phyloP scores from a whole-genome alignment of 64 coral and sea anemone genomes.

The Catalaphyllia jardinei region DNA sequence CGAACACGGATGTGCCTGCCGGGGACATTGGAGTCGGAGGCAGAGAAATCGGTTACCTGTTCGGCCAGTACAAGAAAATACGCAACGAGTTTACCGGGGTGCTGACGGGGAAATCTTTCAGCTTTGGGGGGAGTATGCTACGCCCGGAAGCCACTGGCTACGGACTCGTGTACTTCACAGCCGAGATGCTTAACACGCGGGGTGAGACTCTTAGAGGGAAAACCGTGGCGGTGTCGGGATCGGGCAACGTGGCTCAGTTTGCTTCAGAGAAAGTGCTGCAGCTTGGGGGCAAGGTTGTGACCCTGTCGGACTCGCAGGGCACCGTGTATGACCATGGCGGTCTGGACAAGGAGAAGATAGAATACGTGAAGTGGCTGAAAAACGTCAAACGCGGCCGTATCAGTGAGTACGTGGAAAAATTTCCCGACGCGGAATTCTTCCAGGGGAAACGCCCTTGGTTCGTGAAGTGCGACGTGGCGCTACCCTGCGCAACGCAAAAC shows the following conservation, averaged over 20 bases:
- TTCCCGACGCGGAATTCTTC: constrained; percentile 70
- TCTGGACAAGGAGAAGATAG: constrained; percentile 82
- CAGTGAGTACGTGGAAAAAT: constrained; percentile 73
- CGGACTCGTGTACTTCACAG: constrained; percentile 90
- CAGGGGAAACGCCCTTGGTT: constrained; percentile 84
- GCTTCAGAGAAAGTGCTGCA: constrained; percentile 80
- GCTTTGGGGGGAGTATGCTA: constrained; percentile 82
- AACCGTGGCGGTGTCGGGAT: constrained; percentile 75
- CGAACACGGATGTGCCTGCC: constrained; percentile 89
- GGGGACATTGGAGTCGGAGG: constrained; percentile 91
- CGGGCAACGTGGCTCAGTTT: constrained; percentile 91
- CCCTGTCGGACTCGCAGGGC: constrained; percentile 83
- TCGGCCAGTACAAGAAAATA: constrained; percentile 94
- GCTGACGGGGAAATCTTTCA: constrained; percentile 72
- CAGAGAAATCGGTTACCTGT: constrained; percentile 96
- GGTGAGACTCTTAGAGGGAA: constrained; percentile 84
- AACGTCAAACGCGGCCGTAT: constrained; percentile 87
- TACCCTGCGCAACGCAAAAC: constrained; percentile 93
- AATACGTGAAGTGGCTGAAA: constrained; percentile 74
- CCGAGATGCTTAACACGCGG: constrained; percentile 85
- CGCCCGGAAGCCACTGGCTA: constrained; percentile 92
- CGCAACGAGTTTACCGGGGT: constrained; percentile 93
- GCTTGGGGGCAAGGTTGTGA: constrained; percentile 83
- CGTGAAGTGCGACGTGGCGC: constrained; percentile 78
- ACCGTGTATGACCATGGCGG: constrained; percentile 80